phyloP scores from a whole-genome alignment of 2,797 vertebrate species.

The Erithacus rubecula region DNA sequence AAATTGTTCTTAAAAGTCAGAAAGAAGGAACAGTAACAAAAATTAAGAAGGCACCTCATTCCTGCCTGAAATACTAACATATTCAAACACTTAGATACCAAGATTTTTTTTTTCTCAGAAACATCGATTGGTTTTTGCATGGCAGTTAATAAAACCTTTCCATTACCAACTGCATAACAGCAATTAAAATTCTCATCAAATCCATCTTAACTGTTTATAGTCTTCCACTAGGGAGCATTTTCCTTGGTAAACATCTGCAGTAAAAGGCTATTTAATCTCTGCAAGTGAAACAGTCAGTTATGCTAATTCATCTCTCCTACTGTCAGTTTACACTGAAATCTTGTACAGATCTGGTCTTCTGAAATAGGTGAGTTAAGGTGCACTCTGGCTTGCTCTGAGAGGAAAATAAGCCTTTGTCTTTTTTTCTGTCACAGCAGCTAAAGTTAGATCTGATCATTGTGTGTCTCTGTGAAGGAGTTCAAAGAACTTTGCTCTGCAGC shows the following conservation, averaged over 20 bases:
- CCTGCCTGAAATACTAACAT: not conserved
- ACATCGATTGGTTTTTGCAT: conserved; percentile 42
- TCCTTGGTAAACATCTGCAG: conserved; percentile 75
- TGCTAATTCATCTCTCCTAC: conserved; percentile 71
- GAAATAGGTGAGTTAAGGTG: not conserved
- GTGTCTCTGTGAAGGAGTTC: not conserved
- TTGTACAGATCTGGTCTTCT: conserved; percentile 25
- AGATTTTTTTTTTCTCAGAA: conserved; percentile 39
- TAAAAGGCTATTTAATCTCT: conserved; percentile 78
- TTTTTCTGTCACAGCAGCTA: not conserved
- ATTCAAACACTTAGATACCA: not conserved
- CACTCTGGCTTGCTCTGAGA: not conserved
- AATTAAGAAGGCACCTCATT: not conserved
- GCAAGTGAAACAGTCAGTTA: conserved; percentile 74
- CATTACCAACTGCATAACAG: conserved; percentile 72
- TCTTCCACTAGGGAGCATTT: conserved; percentile 75
- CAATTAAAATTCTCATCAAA: conserved; percentile 80
- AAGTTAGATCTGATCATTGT: not conserved
- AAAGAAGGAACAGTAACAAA: not conserved
- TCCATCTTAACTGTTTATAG: conserved; percentile 74
- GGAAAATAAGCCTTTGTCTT: not conserved
- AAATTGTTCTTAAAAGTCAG: not conserved
- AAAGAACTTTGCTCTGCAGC: not conserved
- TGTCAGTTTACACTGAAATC: conserved; percentile 69
- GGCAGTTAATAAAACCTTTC: conserved; percentile 74